These are phyloP conservation scores for Rhynchonycteris naso DNA, from an alignment of 2,797 vertebrate genomes.

Conservation along the genomic window DNA sequence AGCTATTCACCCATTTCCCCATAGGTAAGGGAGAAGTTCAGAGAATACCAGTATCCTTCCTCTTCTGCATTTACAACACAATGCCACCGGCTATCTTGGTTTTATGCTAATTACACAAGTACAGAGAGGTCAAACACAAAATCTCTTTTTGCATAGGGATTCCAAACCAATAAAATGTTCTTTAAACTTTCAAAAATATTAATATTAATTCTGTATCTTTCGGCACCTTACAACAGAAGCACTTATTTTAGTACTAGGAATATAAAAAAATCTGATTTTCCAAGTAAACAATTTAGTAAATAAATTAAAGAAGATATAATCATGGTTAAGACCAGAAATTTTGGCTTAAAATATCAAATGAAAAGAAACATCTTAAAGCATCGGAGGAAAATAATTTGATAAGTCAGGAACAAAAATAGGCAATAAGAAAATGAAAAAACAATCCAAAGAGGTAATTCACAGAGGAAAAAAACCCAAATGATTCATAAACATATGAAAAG, in stretches of 20 bases:
- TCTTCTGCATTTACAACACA: no score
- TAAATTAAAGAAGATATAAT: constrained; percentile 12
- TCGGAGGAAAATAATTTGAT: not conserved
- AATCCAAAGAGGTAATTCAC: not conserved
- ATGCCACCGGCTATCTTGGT: no score
- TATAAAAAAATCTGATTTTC: not conserved
- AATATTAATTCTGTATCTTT: no score
- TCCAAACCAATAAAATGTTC: no score
- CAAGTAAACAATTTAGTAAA: constrained; percentile 15
- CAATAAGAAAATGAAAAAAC: not conserved
- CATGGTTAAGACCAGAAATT: not conserved
- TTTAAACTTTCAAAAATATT: no score
- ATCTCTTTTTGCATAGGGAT: no score
- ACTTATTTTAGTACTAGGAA: not conserved
- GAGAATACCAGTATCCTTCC: no score
- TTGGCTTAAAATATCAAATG: constrained; percentile 3
- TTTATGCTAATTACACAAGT: no score
- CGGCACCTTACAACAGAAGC: no score
- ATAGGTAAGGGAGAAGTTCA: no score
- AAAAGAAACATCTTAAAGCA: constrained; percentile 9
- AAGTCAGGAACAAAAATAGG: not conserved
- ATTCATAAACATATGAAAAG: constrained; percentile 40
- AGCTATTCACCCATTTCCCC: no score
- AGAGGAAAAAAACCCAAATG: not conserved
- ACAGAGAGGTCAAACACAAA: no score